A percentile compares a stretch with the other conserved stretches of the same genome.
Conservation (phyloP, 2,888 invertebrate species). For the Pycnomerus fuliginosus region DNA sequence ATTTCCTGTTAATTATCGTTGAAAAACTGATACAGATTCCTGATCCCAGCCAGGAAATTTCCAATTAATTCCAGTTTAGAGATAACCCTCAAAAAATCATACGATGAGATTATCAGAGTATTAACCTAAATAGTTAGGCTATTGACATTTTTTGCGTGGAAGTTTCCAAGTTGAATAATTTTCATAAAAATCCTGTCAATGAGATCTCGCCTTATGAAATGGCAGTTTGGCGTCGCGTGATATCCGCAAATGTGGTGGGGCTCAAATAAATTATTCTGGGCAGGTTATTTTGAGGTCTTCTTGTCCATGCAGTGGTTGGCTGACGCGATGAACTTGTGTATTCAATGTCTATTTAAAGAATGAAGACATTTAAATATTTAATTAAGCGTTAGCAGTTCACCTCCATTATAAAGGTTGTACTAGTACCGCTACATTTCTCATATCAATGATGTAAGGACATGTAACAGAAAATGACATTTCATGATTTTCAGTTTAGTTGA, state of each 20-base stretch:
- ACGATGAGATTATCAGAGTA: background rate
- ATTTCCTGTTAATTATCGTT: too few relatives aligned
- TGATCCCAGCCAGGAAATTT: too few relatives aligned
- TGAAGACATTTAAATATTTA: conserved; percentile 13
- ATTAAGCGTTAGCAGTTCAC: conserved; percentile 5
- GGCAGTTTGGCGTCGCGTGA: conserved; percentile 20
- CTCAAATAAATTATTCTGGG: conserved; percentile 15
- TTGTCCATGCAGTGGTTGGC: conserved; percentile 15
- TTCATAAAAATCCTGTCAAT: conserved; percentile 10
- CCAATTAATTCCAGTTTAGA: too few relatives aligned
- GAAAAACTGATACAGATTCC: too few relatives aligned
- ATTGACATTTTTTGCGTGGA: background rate
- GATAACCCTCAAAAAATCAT: too few relatives aligned
- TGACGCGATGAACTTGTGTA: conserved; percentile 20
- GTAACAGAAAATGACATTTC: conserved; percentile 4
- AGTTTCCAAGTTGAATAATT: conserved; percentile 3
- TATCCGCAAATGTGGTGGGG: conserved; percentile 14
- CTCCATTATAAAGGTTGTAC: conserved; percentile 8
- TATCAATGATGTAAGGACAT: conserved; percentile 1
- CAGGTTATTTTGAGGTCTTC: conserved; percentile 22
- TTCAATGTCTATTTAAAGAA: conserved; percentile 12
- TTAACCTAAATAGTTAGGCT: background rate
- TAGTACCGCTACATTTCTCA: background rate
- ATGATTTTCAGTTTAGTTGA: conserved; percentile 5
- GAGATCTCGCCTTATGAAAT: conserved; percentile 13